Percentiles rank a stretch among this genome's conserved stretches.
phyloP scores from a whole-genome alignment of 2,113 vertebrate species.

The Oryzias woworae region DNA sequence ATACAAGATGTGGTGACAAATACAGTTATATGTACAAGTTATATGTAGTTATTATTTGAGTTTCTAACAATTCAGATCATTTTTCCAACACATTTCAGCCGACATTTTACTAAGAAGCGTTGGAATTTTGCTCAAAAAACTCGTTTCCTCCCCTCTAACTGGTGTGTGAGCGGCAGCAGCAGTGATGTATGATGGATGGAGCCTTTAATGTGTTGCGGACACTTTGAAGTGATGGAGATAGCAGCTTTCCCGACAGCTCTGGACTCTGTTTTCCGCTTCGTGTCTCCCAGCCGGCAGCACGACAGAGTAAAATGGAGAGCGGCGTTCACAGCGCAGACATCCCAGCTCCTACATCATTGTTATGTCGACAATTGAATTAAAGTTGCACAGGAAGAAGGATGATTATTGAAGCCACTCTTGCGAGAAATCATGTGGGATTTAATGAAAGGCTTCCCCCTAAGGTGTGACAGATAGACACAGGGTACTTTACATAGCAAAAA shows the following conservation, averaged over 20 bases:
- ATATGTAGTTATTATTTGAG: too few relatives aligned
- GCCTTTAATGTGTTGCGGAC: conserved; percentile 51
- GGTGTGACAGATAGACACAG: conserved; percentile 47
- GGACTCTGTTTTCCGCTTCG: conserved; percentile 59
- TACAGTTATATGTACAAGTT: too few relatives aligned
- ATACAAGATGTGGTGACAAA: too few relatives aligned
- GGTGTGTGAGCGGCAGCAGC: conserved; percentile 42
- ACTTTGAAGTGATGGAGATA: conserved; percentile 62
- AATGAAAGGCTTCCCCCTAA: conserved; percentile 52
- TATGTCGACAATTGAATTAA: conserved; percentile 51
- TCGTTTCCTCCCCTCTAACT: conserved; percentile 33
- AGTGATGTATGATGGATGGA: conserved; percentile 39
- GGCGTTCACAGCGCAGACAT: conserved; percentile 43
- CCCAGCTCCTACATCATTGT: conserved; percentile 55
- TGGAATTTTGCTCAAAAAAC: conserved; percentile 14
- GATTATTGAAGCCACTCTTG: conserved; percentile 65
- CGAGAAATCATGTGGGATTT: conserved; percentile 54
- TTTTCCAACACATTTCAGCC: too few relatives aligned
- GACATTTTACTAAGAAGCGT: background rate
- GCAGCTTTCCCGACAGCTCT: conserved; percentile 60
- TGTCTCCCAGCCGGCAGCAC: conserved; percentile 38
- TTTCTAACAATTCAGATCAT: too few relatives aligned
- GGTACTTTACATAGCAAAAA: conserved; percentile 3
- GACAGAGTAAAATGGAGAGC: conserved; percentile 28
- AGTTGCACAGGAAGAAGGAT: conserved; percentile 36